Evolutionary conservation across 2,797 vertebrate species (phyloP), one percentile per base, ranked within the genome.

Genomic region (Labeo calbasu): DNA sequence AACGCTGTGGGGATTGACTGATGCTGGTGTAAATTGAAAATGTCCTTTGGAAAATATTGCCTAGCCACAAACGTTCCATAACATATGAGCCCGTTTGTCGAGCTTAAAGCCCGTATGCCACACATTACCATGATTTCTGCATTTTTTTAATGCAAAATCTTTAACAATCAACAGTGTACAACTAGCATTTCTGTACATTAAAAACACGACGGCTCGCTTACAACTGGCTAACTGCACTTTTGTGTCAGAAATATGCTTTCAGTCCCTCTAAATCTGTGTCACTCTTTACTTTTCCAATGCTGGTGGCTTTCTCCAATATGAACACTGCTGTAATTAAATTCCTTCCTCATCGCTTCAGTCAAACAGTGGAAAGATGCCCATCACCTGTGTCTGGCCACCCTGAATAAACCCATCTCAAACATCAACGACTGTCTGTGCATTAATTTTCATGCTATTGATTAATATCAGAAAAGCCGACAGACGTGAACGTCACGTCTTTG

Each of bases 341-440:
- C 15, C 48, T 73, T 73, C 43, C 21, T 28, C 57, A 75, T 65
- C 28, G n/a, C 57, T 65, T 53, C 91, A 90, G 90, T 79, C 91
- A 77, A 85, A 91, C 77, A 89, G 82, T 11, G 81, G 77, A 84
- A 48, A 79, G 77, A 76, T 68, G 77, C 85, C 82, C 84, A 82
- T 86, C 80, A 86, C 70, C 84, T 82, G 84, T 63, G 73, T 57
- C 69, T 68, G 48, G 28, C 36, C 72, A 25, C 28, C 63, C 53
- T 70, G 36, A 82, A 75, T 66, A 77, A 59, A 77, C 63, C 65
- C 73, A 46, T 65, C 77, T 65, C 43, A 82, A 63, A 82, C 69
- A 75, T 50, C 71, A 75, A 53, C 15, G 32, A 82, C 73, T 68
- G 63, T 59, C 73, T 57, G n/a, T 28, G 61, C 72, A 28, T 83